Conservation (phyloP, 2,113 vertebrate genomes). For the Falcunculus frontatus region DNA sequence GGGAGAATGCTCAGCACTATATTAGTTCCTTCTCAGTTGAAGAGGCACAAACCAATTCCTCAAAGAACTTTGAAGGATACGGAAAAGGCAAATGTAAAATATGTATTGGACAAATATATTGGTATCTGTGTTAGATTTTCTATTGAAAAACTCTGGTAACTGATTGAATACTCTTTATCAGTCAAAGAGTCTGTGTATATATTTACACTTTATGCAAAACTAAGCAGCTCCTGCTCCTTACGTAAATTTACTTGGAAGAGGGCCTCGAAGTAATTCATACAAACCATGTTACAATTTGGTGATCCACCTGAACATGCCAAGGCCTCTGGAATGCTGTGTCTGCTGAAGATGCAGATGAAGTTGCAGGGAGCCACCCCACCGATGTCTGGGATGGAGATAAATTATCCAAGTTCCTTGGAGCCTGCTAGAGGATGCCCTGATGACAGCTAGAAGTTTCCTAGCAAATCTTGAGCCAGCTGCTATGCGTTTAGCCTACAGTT, state of each 20-base stretch:
- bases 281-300: not conserved
- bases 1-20: not conserved
- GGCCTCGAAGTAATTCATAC: not conserved
- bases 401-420: not conserved
- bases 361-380: not conserved
- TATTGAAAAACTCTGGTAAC: not conserved
- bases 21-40: not conserved
- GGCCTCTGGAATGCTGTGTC: not conserved
- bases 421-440: not conserved
- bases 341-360: not conserved
- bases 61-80: not conserved
- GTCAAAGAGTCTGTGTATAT: not conserved
- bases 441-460: not conserved
- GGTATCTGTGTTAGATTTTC: not conserved
- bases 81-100: not conserved
- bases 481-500: not conserved
- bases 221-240: not conserved
- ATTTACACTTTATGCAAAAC: not conserved
- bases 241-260: not conserved
- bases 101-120: not conserved
- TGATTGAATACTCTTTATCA: not conserved
- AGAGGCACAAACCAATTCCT: not conserved
- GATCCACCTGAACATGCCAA: not conserved
- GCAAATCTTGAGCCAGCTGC: not conserved
- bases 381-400: not conserved